These are phyloP conservation scores for Aplocera efformata DNA, from an alignment of 2,888 invertebrate species.

Conservation along the genomic window DNA sequence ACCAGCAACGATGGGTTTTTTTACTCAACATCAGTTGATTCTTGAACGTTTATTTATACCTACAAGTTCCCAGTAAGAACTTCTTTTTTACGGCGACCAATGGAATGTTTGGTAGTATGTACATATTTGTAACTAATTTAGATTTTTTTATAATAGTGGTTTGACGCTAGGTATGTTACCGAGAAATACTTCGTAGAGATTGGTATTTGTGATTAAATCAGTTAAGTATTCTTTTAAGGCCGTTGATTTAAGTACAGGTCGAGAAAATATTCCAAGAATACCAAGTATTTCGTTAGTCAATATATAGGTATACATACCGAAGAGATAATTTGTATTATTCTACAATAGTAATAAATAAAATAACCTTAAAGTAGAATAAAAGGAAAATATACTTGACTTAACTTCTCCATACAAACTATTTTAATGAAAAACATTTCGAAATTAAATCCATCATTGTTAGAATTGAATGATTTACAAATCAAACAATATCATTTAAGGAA, in stretches of 20 bases:
- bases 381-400: too few species aligned
- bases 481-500: too few species aligned
- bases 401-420: too few species aligned
- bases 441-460: too few species aligned
- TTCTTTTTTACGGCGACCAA: slow-evolving; percentile 14
- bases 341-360: too few species aligned
- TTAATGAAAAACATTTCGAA: too few species aligned
- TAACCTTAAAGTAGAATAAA: too few species aligned
- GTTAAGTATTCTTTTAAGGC: slow-evolving; percentile 18
- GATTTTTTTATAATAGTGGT: slow-evolving; percentile 26
- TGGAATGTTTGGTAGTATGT: slow-evolving; percentile 12
- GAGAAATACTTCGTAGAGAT: slow-evolving; percentile 27
- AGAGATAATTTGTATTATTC: neutral
- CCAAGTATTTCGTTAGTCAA: slow-evolving; percentile 7
- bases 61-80: slow-evolving; percentile 3
- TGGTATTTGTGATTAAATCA: slow-evolving; percentile 23
- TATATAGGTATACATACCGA: neutral
- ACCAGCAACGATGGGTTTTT: too few species aligned
- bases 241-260: slow-evolving; percentile 10
- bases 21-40: neutral
- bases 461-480: too few species aligned
- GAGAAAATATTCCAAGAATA: slow-evolving; percentile 12
- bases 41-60: neutral
- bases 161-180: slow-evolving; percentile 25
- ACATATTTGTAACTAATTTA: slow-evolving; percentile 25